Base-by-base conservation (phyloP, 2,888 invertebrate species). In the Mellilla xanthometata region DNA sequence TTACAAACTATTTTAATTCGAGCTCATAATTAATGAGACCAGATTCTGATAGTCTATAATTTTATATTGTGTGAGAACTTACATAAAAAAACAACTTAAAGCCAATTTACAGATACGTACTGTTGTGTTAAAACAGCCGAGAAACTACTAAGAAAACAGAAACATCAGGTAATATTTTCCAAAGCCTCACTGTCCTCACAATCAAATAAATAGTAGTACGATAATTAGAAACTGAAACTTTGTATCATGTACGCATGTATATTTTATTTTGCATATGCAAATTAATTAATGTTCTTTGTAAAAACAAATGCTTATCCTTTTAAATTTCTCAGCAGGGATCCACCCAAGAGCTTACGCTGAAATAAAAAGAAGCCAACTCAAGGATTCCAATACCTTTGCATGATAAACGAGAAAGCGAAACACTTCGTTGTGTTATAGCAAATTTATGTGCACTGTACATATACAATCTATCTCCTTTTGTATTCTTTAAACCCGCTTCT, bases 11-110 rank as follows among this genome's bases (percentile, higher is more conserved):
- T 63, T 58, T 58, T 58, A 63, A 61, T 62, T 54, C 49, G 50
- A 33, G 22, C 45, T 56, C 55, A 62, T 67, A 65, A 67, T 65
- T 62, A 63, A 64, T 64, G 10, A 8, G 26, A 24, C 62, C n/a
- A n/a, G n/a, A n/a, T n/a, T n/a, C n/a, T n/a, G n/a, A n/a, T n/a
- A n/a, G n/a, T n/a, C n/a, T n/a, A n/a, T n/a, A n/a, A n/a, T n/a
- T n/a, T n/a, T n/a, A n/a, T n/a, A n/a, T n/a, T n/a, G n/a, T n/a
- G n/a, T n/a, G n/a, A n/a, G n/a, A n/a, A n/a, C n/a, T n/a, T n/a
- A n/a, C n/a, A n/a, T n/a, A n/a, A n/a, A n/a, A n/a, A n/a, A n/a
- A n/a, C n/a, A n/a, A n/a, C n/a, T n/a, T n/a, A n/a, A n/a, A n/a
- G n/a, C n/a, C n/a, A n/a, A n/a, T n/a, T n/a, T n/a, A n/a, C n/a